Conservation (phyloP, 23 tunicate genomes). For the Halocynthia roretzi region DNA sequence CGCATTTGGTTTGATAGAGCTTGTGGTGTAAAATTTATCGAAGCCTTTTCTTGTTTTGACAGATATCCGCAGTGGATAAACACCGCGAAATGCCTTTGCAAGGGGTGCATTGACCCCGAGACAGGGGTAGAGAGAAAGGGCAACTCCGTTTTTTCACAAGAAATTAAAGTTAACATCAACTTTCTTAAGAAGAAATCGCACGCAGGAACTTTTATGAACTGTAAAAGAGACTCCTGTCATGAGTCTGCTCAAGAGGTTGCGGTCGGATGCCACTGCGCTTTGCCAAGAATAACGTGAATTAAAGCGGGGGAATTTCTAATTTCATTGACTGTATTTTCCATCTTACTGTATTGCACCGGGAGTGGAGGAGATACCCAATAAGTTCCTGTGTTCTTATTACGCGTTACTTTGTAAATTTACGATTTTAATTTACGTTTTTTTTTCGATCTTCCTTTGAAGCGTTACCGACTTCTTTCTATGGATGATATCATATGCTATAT, state of each 20-base stretch:
- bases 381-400: no score
- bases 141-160: not conserved
- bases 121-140: conserved; percentile 4
- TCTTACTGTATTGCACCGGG: no score
- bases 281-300: no score
- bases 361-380: no score
- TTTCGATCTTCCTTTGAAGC: no score
- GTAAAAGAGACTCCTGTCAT: not conserved
- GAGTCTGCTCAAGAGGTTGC: not conserved
- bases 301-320: no score
- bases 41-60: not conserved
- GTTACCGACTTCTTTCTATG: no score
- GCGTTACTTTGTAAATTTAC: no score
- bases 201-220: not conserved
- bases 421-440: no score
- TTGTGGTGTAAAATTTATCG: not conserved
- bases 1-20: no score
- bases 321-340: no score
- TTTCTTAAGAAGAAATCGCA: not conserved
- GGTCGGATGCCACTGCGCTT: conserved; percentile 13
- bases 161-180: conserved; percentile 4
- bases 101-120: conserved; percentile 21
- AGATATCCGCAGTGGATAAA: conserved; percentile 19
- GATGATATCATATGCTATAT: no score
- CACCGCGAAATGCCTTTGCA: conserved; percentile 14